phyloP scores from a whole-genome alignment of 1,140 invertebrate genomes.

The Musca domestica region DNA sequence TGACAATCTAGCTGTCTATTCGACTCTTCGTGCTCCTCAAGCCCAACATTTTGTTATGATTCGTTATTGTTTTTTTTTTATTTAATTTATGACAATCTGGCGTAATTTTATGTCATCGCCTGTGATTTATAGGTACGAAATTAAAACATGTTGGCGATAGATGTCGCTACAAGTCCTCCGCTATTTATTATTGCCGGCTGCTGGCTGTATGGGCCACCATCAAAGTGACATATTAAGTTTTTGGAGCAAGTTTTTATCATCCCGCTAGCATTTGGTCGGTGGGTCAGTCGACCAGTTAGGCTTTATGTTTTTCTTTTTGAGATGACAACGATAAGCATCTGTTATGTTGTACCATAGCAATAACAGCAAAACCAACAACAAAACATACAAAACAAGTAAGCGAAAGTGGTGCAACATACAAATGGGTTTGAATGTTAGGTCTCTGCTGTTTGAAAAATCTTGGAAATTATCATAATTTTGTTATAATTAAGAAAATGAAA shows the following conservation, averaged over 20 bases:
- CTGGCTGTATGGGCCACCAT: constrained; percentile 2
- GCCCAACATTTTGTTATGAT: neutral
- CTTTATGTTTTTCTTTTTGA: no score
- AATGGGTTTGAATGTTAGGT: no score
- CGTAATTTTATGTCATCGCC: constrained; percentile 14
- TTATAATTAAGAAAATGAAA: constrained; percentile 6
- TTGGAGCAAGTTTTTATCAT: constrained; percentile 4
- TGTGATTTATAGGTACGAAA: constrained; percentile 4
- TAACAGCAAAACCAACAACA: no score
- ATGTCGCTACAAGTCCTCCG: no score
- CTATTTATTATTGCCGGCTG: neutral
- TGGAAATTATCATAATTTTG: constrained; percentile 13
- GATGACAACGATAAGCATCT: no score
- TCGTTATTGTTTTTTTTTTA: neutral
- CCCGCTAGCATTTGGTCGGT: no score
- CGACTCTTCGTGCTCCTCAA: no score
- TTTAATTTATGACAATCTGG: constrained; percentile 13
- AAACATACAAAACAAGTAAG: neutral
- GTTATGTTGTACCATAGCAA: no score
- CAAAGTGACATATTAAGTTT: neutral
- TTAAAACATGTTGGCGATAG: no score
- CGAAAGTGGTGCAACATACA: constrained; percentile 16
- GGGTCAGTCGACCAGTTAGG: no score
- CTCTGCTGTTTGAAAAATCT: neutral
- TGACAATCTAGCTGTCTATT: no score